Conservation (phyloP, 1,140 invertebrate species). For the Phymastichus coffea region DNA sequence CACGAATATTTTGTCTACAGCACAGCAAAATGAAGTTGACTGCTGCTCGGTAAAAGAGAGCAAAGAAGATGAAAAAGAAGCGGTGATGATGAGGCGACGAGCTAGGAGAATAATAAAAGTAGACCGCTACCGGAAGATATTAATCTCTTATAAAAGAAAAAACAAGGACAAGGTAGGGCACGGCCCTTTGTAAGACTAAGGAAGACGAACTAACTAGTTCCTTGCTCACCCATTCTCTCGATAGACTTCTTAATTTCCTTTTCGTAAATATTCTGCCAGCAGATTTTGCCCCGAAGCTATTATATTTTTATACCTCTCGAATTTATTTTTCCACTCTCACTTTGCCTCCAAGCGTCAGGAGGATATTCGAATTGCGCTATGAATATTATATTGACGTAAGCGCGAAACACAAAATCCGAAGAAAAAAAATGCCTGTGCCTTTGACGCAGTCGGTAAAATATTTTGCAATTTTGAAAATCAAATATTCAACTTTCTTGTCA, state of each 20-base stretch:
- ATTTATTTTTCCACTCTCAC: background rate
- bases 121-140: slow-evolving; percentile 20
- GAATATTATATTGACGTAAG: slow-evolving; percentile 1
- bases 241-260: slow-evolving; percentile 27
- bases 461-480: too few species aligned
- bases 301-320: slow-evolving; percentile 1
- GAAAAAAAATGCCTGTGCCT: too few species aligned
- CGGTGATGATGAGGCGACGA: slow-evolving; percentile 6
- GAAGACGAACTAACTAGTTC: background rate
- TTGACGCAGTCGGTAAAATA: too few species aligned
- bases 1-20: too few species aligned
- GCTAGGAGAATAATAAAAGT: slow-evolving; percentile 22
- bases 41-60: too few species aligned
- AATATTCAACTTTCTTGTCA: too few species aligned
- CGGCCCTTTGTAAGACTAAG: background rate
- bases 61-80: background rate
- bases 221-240: background rate
- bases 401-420: too few species aligned
- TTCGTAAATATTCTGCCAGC: slow-evolving; percentile 17
- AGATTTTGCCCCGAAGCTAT: slow-evolving; percentile 9
- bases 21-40: too few species aligned
- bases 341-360: background rate
- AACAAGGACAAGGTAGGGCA: background rate
- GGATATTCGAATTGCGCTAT: background rate
- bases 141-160: slow-evolving; percentile 20